Base-by-base conservation (phyloP, 2,113 vertebrate genomes). In the Carassius auratus region DNA sequence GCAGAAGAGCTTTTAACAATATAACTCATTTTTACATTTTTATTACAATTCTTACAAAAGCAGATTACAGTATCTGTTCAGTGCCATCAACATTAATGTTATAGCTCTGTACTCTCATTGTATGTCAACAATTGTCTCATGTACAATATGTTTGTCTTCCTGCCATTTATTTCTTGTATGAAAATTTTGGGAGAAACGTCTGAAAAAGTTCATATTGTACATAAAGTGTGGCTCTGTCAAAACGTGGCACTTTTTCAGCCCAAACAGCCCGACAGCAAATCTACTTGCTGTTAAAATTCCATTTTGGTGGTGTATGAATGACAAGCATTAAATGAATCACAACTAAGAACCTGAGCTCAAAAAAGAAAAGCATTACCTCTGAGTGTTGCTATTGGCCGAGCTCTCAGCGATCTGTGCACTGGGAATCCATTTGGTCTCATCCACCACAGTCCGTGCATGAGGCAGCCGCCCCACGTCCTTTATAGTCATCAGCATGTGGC, bases 381-480 rank as follows among this genome's bases (percentile, higher is more conserved):
- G 61, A 0, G 82, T 36, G 78, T 42, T 84, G 8, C 84, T 61
- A 8, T 88, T 89, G 38, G 92, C 92, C 0, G 77, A 90, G 89
- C 88, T 93, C 59, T 96, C 96, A 4, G 94, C 94, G 0, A 96
- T 95, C 89, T 94, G 92, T 77, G 94, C 95, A 87, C 96, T 96
- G 55, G 91, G 89, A 30, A 97, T 94, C 97, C 97, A 99, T 71
- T 95, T 95, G 83, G 97, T 97, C 93, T 98, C 95, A 0, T 97
- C 97, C 91, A 97, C 95, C 0, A 96, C 93, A 45, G 96, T 97
- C 36, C 97, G 96, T 1, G 97, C 96, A 0, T 97, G 97, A 13
- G 97, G 98, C 91, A 99, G 93, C 74, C 96, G 95, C 33, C 97
- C 97, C 0, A 99, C 94, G 15, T 97, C 97, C 91, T 96, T 96